A percentile compares a stretch with the other conserved stretches of the same genome.
Conservation (phyloP, 2,113 vertebrate genomes). For the Sterna hirundo region DNA sequence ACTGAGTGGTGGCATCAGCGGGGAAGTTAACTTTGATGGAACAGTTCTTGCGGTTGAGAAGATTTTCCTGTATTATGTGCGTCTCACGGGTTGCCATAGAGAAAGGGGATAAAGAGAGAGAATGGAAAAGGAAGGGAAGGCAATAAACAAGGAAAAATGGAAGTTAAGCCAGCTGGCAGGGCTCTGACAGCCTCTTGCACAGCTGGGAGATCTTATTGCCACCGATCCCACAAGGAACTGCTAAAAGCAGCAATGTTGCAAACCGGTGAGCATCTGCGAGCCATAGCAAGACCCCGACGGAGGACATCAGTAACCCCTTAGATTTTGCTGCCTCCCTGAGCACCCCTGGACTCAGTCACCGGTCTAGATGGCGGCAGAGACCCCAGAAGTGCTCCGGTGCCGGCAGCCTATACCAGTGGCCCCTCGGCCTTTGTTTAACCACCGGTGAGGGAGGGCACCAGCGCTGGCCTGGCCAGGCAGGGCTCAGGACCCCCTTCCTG, state of each 20-base stretch:
- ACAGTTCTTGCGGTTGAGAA: neutral
- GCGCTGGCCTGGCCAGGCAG: rapidly evolving
- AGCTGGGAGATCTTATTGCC: neutral
- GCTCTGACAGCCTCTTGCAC: neutral
- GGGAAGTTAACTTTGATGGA: neutral
- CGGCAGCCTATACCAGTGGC: rapidly evolving
- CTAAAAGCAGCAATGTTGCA: neutral
- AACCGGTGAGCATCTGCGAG: rapidly evolving
- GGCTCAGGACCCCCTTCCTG: too few species aligned
- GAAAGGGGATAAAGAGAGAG: neutral
- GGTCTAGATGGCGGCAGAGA: rapidly evolving
- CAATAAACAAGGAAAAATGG: neutral
- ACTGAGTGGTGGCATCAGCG: rapidly evolving
- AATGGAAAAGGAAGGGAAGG: neutral
- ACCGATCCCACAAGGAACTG: rapidly evolving
- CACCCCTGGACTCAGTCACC: neutral
- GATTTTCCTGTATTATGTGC: neutral
- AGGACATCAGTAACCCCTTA: rapidly evolving
- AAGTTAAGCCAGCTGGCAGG: neutral
- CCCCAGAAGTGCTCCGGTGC: rapidly evolving
- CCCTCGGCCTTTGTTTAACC: neutral
- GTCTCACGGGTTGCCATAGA: neutral
- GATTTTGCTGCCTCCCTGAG: neutral
- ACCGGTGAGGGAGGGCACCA: too few species aligned
- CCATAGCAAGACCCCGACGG: rapidly evolving